Evolutionary conservation across 2,888 invertebrate genomes (phyloP).

Genomic region (Campaea margaritaria): DNA sequence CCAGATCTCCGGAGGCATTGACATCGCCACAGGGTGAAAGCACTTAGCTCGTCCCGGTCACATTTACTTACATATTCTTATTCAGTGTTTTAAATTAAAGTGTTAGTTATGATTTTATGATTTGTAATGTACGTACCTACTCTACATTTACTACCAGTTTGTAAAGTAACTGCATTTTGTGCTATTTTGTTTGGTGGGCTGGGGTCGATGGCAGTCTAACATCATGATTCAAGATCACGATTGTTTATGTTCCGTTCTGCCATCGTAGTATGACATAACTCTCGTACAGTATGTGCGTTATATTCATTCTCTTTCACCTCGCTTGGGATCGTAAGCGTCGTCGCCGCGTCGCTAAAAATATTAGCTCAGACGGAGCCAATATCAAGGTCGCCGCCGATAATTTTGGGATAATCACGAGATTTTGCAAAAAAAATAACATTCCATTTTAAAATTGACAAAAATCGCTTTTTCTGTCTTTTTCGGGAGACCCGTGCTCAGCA

Average conservation of each 20-base stretch:
- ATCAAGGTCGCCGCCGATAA: slow-evolving; percentile 71
- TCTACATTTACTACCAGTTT: too few relatives aligned
- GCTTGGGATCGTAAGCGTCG: slow-evolving; percentile 60
- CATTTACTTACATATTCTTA: too few relatives aligned
- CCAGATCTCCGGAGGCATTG: slow-evolving; percentile 7
- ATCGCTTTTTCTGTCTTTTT: too few relatives aligned
- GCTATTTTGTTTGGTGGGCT: slow-evolving; percentile 9
- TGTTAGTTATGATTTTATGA: too few relatives aligned
- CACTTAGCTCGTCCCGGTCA: slow-evolving; percentile 24
- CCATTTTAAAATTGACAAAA: not conserved
- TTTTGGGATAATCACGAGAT: slow-evolving; percentile 52
- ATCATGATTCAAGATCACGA: slow-evolving; percentile 49
- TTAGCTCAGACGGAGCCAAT: slow-evolving; percentile 67
- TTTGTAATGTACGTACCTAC: too few relatives aligned
- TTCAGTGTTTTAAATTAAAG: too few relatives aligned
- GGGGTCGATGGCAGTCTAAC: slow-evolving; percentile 36
- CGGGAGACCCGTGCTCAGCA: too few relatives aligned
- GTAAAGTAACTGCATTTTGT: not conserved
- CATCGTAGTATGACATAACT: slow-evolving; percentile 66
- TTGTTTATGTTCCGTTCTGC: slow-evolving; percentile 54
- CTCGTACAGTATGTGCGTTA: slow-evolving; percentile 56
- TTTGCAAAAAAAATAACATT: slow-evolving; percentile 1
- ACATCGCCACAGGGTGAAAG: slow-evolving; percentile 17
- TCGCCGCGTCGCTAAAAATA: slow-evolving; percentile 68
- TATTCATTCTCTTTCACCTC: slow-evolving; percentile 70